A percentile compares a stretch with the other conserved stretches of the same genome.
These are phyloP conservation scores for Enteromius radiatus DNA, from an alignment of 2,797 vertebrate species.

Conservation along the genomic window DNA sequence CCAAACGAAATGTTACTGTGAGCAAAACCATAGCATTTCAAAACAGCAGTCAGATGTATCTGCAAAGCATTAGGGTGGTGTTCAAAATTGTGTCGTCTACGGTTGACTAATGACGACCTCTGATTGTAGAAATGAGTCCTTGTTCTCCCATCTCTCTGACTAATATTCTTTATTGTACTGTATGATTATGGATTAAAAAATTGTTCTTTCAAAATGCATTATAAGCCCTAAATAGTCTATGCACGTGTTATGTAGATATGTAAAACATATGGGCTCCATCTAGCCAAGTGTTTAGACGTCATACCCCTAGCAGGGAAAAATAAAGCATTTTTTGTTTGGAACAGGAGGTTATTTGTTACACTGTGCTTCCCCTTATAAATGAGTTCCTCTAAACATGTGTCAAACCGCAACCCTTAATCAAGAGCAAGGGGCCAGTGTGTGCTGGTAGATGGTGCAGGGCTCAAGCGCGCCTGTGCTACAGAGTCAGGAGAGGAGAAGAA, in stretches of 20 bases:
- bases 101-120: slow-evolving; percentile 58
- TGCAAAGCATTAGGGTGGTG: slow-evolving; percentile 36
- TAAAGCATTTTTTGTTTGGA: slow-evolving; percentile 60
- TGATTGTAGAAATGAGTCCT: not conserved
- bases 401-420: slow-evolving; percentile 54
- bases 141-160: not conserved
- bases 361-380: slow-evolving; percentile 45
- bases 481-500: slow-evolving; percentile 5
- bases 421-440: slow-evolving; percentile 30
- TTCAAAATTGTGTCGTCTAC: slow-evolving; percentile 58
- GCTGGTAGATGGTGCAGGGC: slow-evolving; percentile 24
- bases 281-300: slow-evolving; percentile 43
- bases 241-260: slow-evolving; percentile 47
- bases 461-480: not conserved
- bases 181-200: not conserved
- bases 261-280: slow-evolving; percentile 52
- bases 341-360: slow-evolving; percentile 53
- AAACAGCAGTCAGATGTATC: slow-evolving; percentile 61
- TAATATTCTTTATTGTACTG: not conserved
- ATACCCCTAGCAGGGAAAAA: slow-evolving; percentile 47
- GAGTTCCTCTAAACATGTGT: slow-evolving; percentile 53
- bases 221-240: not conserved
- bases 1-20: slow-evolving; percentile 62
- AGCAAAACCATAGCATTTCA: slow-evolving; percentile 59
- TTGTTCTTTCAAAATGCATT: not conserved